Percentiles rank a stretch among this genome's conserved stretches.
These are phyloP conservation scores for Poeciliopsis gracilis DNA, from an alignment of 2,797 vertebrate species.

Conservation along the genomic window DNA sequence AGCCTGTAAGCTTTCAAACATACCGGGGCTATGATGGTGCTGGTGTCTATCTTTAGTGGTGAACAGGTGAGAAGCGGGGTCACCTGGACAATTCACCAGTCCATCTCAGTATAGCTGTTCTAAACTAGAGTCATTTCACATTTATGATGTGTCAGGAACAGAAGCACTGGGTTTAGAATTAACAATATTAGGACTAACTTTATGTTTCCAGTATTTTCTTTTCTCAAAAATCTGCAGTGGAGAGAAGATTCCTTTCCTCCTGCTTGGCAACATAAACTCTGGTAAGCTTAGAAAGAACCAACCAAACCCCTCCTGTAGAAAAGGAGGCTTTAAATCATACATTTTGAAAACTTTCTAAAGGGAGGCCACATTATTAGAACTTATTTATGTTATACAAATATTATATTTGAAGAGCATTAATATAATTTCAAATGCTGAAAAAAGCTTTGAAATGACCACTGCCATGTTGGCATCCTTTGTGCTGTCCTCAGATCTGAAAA, in stretches of 20 bases:
- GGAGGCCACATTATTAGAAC: neutral
- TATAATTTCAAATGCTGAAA: neutral
- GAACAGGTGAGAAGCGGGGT: no score
- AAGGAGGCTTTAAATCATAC: neutral
- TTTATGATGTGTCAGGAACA: neutral
- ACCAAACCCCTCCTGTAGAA: neutral
- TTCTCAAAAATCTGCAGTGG: neutral
- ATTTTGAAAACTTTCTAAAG: neutral
- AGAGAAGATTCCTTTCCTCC: neutral
- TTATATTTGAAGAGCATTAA: neutral
- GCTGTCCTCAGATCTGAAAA: neutral
- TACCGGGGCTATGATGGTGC: no score
- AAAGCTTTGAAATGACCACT: constrained; percentile 8
- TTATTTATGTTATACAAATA: neutral
- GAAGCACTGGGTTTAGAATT: neutral
- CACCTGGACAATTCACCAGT: no score
- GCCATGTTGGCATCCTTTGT: neutral
- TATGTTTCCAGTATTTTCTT: no score
- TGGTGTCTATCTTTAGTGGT: no score
- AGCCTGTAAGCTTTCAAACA: neutral
- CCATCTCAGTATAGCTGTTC: neutral
- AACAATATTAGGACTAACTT: neutral
- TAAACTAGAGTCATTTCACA: neutral
- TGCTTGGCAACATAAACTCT: neutral
- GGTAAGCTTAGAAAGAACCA: neutral